phyloP scores from a whole-genome alignment of 2,797 vertebrate genomes.

The Kryptolebias ocellatus region DNA sequence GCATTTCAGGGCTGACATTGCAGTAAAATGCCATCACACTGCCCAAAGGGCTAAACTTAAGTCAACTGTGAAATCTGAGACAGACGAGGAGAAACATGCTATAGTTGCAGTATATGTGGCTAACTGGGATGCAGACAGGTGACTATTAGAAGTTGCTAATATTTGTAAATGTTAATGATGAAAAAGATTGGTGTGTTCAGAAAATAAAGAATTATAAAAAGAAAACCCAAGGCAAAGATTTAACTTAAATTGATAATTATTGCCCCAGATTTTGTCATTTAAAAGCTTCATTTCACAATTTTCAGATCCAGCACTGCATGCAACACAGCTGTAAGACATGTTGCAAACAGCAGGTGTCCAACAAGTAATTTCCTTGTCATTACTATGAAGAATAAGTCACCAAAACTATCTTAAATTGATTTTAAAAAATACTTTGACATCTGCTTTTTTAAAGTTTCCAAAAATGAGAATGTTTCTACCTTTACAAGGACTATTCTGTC shows the following conservation, averaged over 20 bases:
- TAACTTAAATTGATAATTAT: neutral
- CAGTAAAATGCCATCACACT: constrained; percentile 69
- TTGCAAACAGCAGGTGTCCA: neutral
- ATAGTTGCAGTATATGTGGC: constrained; percentile 16
- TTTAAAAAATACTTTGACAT: constrained; percentile 21
- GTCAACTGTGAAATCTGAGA: constrained; percentile 67
- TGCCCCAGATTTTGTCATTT: neutral
- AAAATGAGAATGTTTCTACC: constrained; percentile 14
- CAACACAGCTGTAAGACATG: neutral
- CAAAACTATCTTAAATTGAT: constrained; percentile 11
- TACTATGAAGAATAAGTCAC: constrained; percentile 13
- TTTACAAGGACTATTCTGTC: constrained; percentile 13
- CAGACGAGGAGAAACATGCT: constrained; percentile 18
- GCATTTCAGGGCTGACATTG: constrained; percentile 69
- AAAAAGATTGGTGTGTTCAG: neutral
- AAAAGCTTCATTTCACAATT: neutral
- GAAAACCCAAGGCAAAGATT: neutral
- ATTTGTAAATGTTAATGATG: constrained; percentile 15
- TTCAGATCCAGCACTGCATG: neutral
- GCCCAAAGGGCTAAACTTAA: constrained; percentile 68
- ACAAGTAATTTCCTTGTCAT: neutral
- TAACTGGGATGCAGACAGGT: constrained; percentile 6
- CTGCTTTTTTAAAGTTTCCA: constrained; percentile 10
- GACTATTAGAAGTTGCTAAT: constrained; percentile 6
- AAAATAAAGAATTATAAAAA: neutral